Base-by-base conservation (phyloP, 2,888 invertebrate genomes). In the Microplitis manilae region DNA sequence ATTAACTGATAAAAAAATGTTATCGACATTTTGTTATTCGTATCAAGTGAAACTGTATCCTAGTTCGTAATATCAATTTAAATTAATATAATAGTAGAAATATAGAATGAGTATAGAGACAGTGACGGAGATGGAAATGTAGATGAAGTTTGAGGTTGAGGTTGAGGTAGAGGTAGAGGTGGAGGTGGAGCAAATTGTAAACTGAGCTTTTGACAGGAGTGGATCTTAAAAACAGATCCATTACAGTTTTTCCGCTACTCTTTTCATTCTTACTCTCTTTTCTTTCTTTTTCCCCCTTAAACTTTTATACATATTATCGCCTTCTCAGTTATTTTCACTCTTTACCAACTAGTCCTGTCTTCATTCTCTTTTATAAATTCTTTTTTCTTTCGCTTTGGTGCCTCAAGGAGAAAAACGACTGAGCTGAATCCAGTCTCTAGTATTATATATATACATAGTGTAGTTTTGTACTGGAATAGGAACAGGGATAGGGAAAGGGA, bases 191-290 rank as follows among this genome's bases (percentile, higher is more conserved):
- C 30, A 65, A 64, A 65, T 65, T n/a, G 50, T 65, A 17, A 69
- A 75, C 75, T 69, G 69, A 30, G 68, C 60, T 75, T 69, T 75
- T 61, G 61, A 71, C 64, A 59, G 40, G 71, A 80, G 80, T 77
- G 76, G 73, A 78, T 83, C 84, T 86, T 85, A 81, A 87, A 86
- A 86, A 86, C 84, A 83, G 85, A 86, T 88, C 87, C 87, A 88
- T 87, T 87, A 87, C 86, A 85, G 84, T 87, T 87, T 86, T 76
- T 83, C 82, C 67, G 77, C 75, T 73, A 76, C 77, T 68, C 62
- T 74, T 64, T 77, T 71, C 65, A 70, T 62, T 68, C 59, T 79
- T 79, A 62, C 77, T 75, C 78, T 38, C 15, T 15, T 50, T 50
- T 67, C 50, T 73, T 20, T 67, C 2, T 15, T 60, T 69, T 64